phyloP scores from a whole-genome alignment of 1,140 invertebrate genomes.

The Chymomyza costata region DNA sequence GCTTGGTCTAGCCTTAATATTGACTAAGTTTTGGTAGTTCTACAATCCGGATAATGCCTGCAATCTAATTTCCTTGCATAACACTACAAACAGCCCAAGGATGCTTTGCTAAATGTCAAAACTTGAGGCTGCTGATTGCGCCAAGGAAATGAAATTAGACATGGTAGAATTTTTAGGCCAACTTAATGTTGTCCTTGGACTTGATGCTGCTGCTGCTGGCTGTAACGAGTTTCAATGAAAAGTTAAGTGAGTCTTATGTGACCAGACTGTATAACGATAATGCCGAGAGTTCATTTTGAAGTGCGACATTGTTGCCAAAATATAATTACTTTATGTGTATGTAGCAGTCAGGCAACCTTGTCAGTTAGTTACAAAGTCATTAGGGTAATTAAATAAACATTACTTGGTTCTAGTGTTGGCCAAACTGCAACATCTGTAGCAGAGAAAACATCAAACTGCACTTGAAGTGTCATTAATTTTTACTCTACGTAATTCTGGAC shows the following conservation, averaged over 20 bases:
- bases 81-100: constrained; percentile 33
- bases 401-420: constrained; percentile 22
- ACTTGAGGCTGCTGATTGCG: constrained; percentile 42
- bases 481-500: too few species aligned
- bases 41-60: constrained; percentile 51
- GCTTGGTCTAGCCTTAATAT: too few species aligned
- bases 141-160: constrained; percentile 57
- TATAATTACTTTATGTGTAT: constrained; percentile 57
- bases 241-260: constrained; percentile 37
- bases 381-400: constrained; percentile 43
- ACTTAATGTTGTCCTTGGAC: neutral
- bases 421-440: neutral
- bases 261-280: constrained; percentile 36
- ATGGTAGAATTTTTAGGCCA: neutral
- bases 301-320: constrained; percentile 51
- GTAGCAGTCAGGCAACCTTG: constrained; percentile 22
- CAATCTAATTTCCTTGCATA: constrained; percentile 62
- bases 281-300: neutral
- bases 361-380: constrained; percentile 27
- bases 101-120: constrained; percentile 36
- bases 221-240: constrained; percentile 40
- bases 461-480: neutral
- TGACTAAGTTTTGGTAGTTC: too few species aligned
- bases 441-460: constrained; percentile 3
- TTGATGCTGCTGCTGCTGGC: constrained; percentile 10